Percentiles rank a stretch among this genome's conserved stretches.
These are phyloP conservation scores for Epizoanthus ramosus DNA, from an alignment of 92 coral and sea anemone genomes.

Conservation along the genomic window DNA sequence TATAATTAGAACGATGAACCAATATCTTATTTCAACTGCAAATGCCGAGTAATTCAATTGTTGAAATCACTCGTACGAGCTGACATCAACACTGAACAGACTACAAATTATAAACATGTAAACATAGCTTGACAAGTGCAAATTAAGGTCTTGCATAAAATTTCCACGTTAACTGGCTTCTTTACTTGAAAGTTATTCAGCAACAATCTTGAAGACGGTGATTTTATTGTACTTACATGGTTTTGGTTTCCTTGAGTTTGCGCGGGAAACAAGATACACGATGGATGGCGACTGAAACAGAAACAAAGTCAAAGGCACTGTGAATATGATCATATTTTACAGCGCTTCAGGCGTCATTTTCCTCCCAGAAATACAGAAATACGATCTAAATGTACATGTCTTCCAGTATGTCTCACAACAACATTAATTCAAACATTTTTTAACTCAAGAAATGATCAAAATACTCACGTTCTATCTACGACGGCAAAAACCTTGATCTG, in stretches of 20 bases:
- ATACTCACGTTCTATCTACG: slow-evolving; percentile 64
- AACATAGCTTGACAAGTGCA: not conserved
- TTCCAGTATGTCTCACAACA: slow-evolving; percentile 8
- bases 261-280: too few relatives aligned
- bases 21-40: slow-evolving; percentile 10
- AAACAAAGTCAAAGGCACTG: slow-evolving; percentile 9
- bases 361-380: slow-evolving; percentile 12
- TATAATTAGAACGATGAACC: slow-evolving; percentile 12
- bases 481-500: too few relatives aligned
- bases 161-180: slow-evolving; percentile 1
- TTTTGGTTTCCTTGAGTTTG: slow-evolving; percentile 16
- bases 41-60: not conserved
- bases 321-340: not conserved
- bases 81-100: not conserved
- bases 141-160: too few relatives aligned
- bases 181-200: slow-evolving; percentile 6
- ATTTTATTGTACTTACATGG: slow-evolving; percentile 7
- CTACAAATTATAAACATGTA: not conserved
- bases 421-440: slow-evolving; percentile 16
- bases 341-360: not conserved
- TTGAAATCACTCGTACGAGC: slow-evolving; percentile 1
- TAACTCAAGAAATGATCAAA: slow-evolving; percentile 39
- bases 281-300: too few relatives aligned
- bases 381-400: slow-evolving; percentile 8
- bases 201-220: not conserved